These are phyloP conservation scores for Cephus runcator DNA, from an alignment of 2,888 invertebrate genomes.

Conservation along the genomic window DNA sequence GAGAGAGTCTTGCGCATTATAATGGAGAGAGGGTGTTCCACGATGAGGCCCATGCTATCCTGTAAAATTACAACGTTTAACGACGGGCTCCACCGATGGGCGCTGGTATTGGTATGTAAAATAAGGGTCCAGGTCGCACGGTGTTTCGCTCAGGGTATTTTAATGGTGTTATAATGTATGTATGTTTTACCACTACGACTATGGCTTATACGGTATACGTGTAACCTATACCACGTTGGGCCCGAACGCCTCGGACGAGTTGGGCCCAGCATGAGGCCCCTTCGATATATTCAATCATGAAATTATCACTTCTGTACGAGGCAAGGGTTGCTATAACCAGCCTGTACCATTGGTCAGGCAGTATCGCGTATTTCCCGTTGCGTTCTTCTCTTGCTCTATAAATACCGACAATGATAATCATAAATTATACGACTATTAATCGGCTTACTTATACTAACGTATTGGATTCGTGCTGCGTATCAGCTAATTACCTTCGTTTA, in stretches of 20 bases:
- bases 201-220: slow-evolving; percentile 24
- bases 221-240: slow-evolving; percentile 34
- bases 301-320: slow-evolving; percentile 64
- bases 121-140: slow-evolving; percentile 49
- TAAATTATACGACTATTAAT: background rate
- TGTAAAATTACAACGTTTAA: slow-evolving; percentile 45
- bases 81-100: slow-evolving; percentile 37
- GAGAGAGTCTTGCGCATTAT: background rate
- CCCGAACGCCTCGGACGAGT: slow-evolving; percentile 54
- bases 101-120: slow-evolving; percentile 41
- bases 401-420: background rate
- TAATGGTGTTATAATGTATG: slow-evolving; percentile 64
- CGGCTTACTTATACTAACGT: background rate
- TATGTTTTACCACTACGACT: slow-evolving; percentile 56
- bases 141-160: slow-evolving; percentile 54
- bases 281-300: slow-evolving; percentile 65
- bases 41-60: slow-evolving; percentile 8
- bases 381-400: background rate
- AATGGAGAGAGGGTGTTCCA: background rate
- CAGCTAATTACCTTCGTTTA: background rate
- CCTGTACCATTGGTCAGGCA: background rate
- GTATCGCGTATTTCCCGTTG: background rate
- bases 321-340: slow-evolving; percentile 12
- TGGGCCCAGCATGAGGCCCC: slow-evolving; percentile 57
- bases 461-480: background rate